Conservation (phyloP, 2,888 invertebrate genomes). For the Brachyptera putata region DNA sequence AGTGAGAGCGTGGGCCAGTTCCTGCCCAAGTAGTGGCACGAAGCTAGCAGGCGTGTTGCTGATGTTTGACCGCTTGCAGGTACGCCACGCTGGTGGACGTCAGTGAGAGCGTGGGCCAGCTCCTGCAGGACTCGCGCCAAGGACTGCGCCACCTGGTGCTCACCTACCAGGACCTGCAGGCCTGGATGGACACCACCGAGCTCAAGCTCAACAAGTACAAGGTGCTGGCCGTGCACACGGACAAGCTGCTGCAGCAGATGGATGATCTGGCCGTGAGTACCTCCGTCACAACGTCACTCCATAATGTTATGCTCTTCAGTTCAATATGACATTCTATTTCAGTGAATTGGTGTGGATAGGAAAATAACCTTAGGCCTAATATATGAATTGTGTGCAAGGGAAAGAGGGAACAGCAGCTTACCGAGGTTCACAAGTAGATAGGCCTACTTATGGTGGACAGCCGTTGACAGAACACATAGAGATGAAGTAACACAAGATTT, state of each 20-base stretch:
- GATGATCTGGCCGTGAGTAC: constrained; percentile 74
- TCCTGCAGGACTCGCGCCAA: constrained; percentile 79
- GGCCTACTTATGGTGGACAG: too few species aligned
- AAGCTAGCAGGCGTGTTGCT: too few species aligned
- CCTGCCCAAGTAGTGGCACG: constrained; percentile 73
- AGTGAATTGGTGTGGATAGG: too few species aligned
- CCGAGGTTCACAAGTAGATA: too few species aligned
- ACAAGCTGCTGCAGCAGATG: constrained; percentile 87
- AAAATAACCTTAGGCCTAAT: too few species aligned
- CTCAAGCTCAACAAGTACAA: constrained; percentile 73
- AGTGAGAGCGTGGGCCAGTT: constrained; percentile 77
- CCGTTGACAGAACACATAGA: too few species aligned
- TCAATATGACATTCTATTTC: too few species aligned
- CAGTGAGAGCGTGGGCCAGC: constrained; percentile 73
- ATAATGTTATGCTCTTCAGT: too few species aligned
- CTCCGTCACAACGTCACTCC: too few species aligned
- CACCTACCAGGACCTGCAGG: constrained; percentile 88
- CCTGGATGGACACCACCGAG: constrained; percentile 93
- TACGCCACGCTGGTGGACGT: constrained; percentile 82
- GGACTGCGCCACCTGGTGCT: constrained; percentile 86
- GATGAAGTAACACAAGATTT: too few species aligned
- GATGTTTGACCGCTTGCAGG: constrained; percentile 16
- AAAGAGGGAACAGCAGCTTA: too few species aligned
- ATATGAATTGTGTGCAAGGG: too few species aligned
- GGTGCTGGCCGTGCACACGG: constrained; percentile 83